Conservation (phyloP, 2,888 invertebrate genomes). For the Escarpia spicata region DNA sequence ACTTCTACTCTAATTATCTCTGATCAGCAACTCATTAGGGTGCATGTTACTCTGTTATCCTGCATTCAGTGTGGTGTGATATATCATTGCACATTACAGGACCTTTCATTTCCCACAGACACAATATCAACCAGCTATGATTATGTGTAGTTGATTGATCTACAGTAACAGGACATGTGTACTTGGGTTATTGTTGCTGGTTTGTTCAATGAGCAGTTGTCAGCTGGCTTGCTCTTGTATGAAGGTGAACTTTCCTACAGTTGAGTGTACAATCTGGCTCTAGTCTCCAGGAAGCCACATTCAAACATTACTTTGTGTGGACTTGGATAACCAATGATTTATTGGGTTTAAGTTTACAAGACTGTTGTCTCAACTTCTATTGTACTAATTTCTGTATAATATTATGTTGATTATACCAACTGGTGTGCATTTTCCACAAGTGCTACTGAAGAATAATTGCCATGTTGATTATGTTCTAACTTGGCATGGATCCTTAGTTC, state of each 20-base stretch:
- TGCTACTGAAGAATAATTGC: not conserved
- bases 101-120: not conserved
- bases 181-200: not conserved
- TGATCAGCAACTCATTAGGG: constrained; percentile 2
- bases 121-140: not conserved
- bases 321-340: not conserved
- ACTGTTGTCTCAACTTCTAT: not conserved
- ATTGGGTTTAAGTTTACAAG: not conserved
- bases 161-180: not conserved
- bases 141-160: constrained; percentile 16
- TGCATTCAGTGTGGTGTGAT: not conserved
- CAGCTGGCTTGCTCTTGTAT: not conserved
- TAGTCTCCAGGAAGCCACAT: not conserved
- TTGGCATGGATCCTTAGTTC: not conserved
- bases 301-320: not conserved
- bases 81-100: not conserved
- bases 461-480: not conserved
- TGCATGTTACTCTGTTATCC: not conserved
- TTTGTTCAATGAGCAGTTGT: not conserved
- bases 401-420: not conserved
- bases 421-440: not conserved
- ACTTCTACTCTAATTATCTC: not conserved
- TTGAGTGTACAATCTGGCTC: not conserved
- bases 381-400: not conserved
- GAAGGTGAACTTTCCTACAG: not conserved